Evolutionary conservation across 64 coral and sea anemone species (phyloP).

Genomic region (Actinia tenebrosa): DNA sequence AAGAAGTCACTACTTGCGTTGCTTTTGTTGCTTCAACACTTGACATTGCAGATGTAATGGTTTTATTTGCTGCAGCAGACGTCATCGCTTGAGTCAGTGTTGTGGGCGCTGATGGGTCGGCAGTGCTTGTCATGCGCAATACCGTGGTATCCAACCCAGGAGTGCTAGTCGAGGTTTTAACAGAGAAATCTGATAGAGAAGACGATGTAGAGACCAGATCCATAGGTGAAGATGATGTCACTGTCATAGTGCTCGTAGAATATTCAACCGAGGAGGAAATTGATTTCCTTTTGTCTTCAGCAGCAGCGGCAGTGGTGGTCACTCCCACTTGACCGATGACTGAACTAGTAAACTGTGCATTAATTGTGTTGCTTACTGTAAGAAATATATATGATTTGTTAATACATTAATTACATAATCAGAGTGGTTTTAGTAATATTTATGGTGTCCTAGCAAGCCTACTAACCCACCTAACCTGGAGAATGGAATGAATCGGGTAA

Average conservation of each 20-base stretch:
- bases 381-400: neutral
- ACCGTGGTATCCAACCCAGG: neutral
- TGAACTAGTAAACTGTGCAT: neutral
- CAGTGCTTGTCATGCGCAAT: neutral
- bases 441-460: neutral
- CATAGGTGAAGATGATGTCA: neutral
- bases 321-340: neutral
- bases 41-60: neutral
- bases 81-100: neutral
- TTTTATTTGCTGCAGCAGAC: neutral
- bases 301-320: neutral
- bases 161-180: neutral
- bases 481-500: too few relatives aligned
- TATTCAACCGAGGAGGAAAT: neutral
- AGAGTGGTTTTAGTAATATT: neutral
- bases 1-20: too few relatives aligned
- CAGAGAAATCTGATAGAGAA: neutral
- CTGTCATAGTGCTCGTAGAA: neutral
- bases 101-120: too few relatives aligned
- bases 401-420: neutral
- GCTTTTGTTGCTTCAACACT: too few relatives aligned
- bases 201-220: neutral
- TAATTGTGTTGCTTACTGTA: neutral
- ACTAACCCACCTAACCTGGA: too few relatives aligned
- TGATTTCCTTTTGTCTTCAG: neutral